Evolutionary conservation across 2,113 vertebrate species (phyloP), one percentile per base, ranked within the genome.

Genomic region (Artemisiospiza belli): DNA sequence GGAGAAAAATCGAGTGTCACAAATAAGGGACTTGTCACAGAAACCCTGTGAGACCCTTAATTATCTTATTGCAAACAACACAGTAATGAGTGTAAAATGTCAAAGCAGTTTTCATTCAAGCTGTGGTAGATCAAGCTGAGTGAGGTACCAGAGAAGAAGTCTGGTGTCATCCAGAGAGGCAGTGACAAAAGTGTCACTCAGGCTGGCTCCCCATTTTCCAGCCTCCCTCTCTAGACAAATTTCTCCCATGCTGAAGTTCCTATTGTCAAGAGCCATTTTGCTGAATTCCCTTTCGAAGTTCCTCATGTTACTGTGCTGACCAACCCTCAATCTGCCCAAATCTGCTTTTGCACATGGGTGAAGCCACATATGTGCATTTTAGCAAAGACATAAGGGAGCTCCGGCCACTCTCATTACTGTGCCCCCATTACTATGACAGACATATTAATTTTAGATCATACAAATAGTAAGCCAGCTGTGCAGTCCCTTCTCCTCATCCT

Each of bases 1-100:
- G 80, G 73, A 88, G 55, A 93, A 90, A 94, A 57, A 92, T 37
- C 64, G 19, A 87, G 67, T 46, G 66, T 74, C 89, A 89, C 77
- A 91, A 92, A 89, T 43, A 91, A 72, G 57, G 31, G 35, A 24
- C 85, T 91, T 93, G 64, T 87, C 84, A 35, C 11, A 78, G 88
- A 90, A 90, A 70, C 51, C 82, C 57, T 63, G 58, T 30, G 83
- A 94, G 68, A 67, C 44, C 58, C 18, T 43, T 43, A 49, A 75
- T 30, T 87, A 77, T 74, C 75, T 87, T 85, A 66, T 3, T 46
- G 77, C 44, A 59, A 81, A 44, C 1, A 55, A 78, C 77, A 68
- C 24, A 11, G 33, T 86, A 77, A 92, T 27, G 27, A 94, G 55
- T 33, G 1, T 54, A 88, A 95, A 93, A 95, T 31, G 37, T 57